These are phyloP conservation scores for Chrysemys picta DNA, from an alignment of 2,113 vertebrate species.

Conservation along the genomic window DNA sequence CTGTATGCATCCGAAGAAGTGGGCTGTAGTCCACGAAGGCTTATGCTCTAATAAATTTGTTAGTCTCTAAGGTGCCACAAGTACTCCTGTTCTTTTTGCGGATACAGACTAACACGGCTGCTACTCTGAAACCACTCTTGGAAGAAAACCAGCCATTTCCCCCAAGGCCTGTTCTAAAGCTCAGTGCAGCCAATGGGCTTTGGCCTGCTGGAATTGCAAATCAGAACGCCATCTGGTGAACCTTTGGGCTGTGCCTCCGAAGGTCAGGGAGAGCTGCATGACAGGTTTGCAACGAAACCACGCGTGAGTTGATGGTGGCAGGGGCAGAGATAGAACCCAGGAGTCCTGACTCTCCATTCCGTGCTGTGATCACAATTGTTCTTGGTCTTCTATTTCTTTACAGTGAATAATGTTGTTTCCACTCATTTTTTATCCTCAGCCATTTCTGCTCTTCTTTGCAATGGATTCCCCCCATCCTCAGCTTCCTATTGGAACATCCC, in stretches of 20 bases:
- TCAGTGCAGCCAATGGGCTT: fast-evolving
- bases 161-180: not conserved
- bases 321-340: not conserved
- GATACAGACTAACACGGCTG: too few relatives aligned
- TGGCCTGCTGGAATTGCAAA: not conserved
- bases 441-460: not conserved
- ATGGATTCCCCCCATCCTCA: not conserved
- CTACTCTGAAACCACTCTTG: fast-evolving
- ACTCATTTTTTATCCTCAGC: fast-evolving
- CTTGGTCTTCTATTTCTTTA: not conserved
- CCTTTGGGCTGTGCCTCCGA: not conserved
- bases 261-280: not conserved
- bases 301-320: not conserved
- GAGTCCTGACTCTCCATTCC: fast-evolving
- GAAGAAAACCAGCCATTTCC: not conserved
- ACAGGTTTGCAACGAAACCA: not conserved
- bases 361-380: fast-evolving
- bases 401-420: fast-evolving
- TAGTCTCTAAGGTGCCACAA: too few relatives aligned
- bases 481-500: not conserved
- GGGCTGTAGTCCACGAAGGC: too few relatives aligned
- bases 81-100: too few relatives aligned
- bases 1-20: too few relatives aligned
- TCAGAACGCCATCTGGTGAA: conserved; percentile 35
- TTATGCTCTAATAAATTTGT: too few relatives aligned